Evolutionary conservation across 1,140 invertebrate genomes (phyloP).

Genomic region (Sycophaga agraensis): DNA sequence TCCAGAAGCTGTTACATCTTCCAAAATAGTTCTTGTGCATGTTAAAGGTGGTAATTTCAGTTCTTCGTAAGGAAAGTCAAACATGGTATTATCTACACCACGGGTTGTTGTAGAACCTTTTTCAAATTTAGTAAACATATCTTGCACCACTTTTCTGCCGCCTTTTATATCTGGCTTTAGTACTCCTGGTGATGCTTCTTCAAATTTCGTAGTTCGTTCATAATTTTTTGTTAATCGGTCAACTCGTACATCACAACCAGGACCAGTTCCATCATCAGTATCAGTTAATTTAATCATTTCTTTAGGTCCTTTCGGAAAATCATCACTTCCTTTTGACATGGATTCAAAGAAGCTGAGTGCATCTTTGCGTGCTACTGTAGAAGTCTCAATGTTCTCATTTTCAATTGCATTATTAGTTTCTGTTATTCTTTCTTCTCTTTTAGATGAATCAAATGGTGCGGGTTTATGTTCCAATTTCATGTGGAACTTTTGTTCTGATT

Average conservation of each 20-base stretch:
- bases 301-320: slow-evolving; percentile 42
- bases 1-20: slow-evolving; percentile 47
- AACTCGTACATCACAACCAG: slow-evolving; percentile 49
- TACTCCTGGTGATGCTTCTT: slow-evolving; percentile 38
- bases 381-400: slow-evolving; percentile 55
- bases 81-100: slow-evolving; percentile 51
- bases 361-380: slow-evolving; percentile 55
- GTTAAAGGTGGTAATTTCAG: slow-evolving; percentile 46
- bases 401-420: slow-evolving; percentile 32
- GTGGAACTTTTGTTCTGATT: slow-evolving; percentile 56
- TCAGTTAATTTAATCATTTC: slow-evolving; percentile 51
- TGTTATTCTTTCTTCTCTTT: slow-evolving; percentile 35
- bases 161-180: slow-evolving; percentile 37
- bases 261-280: slow-evolving; percentile 39
- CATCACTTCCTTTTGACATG: slow-evolving; percentile 56
- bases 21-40: slow-evolving; percentile 44
- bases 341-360: slow-evolving; percentile 64
- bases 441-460: slow-evolving; percentile 41
- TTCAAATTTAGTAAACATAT: slow-evolving; percentile 50
- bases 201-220: slow-evolving; percentile 47
- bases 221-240: slow-evolving; percentile 54
- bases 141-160: slow-evolving; percentile 46
- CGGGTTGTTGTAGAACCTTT: slow-evolving; percentile 36
- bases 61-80: slow-evolving; percentile 52
- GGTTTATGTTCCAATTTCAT: slow-evolving; percentile 56